These are phyloP conservation scores for Oligia fasciuncula DNA, from an alignment of 2,888 invertebrate genomes.

Conservation along the genomic window DNA sequence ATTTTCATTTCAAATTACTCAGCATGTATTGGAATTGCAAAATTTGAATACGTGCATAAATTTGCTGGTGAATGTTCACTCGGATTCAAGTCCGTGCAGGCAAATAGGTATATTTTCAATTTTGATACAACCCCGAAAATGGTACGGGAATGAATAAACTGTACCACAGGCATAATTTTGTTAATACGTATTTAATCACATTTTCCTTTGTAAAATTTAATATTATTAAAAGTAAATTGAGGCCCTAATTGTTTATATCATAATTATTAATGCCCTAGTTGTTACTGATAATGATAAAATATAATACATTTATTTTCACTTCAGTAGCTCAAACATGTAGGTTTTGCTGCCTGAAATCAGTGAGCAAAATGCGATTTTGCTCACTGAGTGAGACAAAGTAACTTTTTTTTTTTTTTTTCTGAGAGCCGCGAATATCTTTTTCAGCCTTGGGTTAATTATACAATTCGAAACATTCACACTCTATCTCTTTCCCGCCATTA, in stretches of 20 bases:
- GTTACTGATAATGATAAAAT: constrained; percentile 9
- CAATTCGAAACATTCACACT: too few relatives aligned
- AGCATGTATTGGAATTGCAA: constrained; percentile 53
- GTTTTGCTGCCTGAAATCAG: too few relatives aligned
- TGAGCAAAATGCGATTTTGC: too few relatives aligned
- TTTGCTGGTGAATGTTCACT: constrained; percentile 47
- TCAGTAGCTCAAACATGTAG: too few relatives aligned
- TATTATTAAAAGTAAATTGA: constrained; percentile 5
- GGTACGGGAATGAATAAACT: constrained; percentile 24
- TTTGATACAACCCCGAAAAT: constrained; percentile 20
- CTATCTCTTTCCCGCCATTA: too few relatives aligned
- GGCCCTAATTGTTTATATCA: not conserved
- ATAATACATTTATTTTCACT: not conserved
- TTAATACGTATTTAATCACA: constrained; percentile 29
- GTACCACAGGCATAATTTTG: constrained; percentile 29
- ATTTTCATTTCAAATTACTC: constrained; percentile 64
- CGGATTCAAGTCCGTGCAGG: constrained; percentile 20
- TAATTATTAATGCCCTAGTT: constrained; percentile 3
- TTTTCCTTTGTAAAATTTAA: constrained; percentile 27
- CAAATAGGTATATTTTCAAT: constrained; percentile 48
- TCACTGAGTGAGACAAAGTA: too few relatives aligned
- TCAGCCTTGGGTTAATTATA: too few relatives aligned
- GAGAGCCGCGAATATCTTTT: too few relatives aligned
- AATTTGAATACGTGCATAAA: constrained; percentile 53
- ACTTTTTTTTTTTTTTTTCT: too few relatives aligned